Evolutionary conservation across 2,797 vertebrate genomes (phyloP).

Genomic region (Natrix natrix): DNA sequence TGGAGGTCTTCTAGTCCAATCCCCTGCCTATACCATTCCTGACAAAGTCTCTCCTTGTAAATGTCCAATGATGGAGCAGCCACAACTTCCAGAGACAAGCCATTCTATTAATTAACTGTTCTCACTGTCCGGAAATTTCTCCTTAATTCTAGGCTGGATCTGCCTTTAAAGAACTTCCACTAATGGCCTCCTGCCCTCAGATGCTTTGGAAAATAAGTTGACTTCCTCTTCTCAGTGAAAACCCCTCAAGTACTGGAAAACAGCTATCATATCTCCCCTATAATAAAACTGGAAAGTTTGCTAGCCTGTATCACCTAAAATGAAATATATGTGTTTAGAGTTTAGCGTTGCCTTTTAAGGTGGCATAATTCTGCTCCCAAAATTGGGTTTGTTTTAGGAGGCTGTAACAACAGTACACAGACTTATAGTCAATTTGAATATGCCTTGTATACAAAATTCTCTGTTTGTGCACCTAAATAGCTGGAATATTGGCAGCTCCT

Average conservation of each 20-base stretch:
- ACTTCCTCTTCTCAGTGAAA: background rate
- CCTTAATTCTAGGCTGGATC: background rate
- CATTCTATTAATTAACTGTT: background rate
- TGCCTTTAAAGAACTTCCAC: background rate
- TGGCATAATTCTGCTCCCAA: background rate
- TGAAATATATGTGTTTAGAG: background rate
- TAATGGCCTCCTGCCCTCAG: background rate
- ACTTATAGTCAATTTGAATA: background rate
- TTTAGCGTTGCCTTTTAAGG: no score
- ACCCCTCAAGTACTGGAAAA: background rate
- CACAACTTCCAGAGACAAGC: background rate
- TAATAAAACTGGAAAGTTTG: background rate
- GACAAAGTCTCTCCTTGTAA: background rate
- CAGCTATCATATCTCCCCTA: background rate
- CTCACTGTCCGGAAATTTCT: background rate
- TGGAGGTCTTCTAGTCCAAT: background rate
- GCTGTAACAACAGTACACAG: background rate
- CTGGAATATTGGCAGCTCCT: background rate
- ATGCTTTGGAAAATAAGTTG: background rate
- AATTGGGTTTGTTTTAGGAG: background rate
- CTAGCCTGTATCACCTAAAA: background rate
- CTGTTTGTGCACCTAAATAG: background rate
- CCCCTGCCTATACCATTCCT: background rate
- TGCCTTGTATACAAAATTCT: background rate
- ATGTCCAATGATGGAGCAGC: background rate